A percentile compares a stretch with the other conserved stretches of the same genome.
Evolutionary conservation across 2,797 vertebrate species (phyloP).

Genomic region (Chiropotes sagulatus): DNA sequence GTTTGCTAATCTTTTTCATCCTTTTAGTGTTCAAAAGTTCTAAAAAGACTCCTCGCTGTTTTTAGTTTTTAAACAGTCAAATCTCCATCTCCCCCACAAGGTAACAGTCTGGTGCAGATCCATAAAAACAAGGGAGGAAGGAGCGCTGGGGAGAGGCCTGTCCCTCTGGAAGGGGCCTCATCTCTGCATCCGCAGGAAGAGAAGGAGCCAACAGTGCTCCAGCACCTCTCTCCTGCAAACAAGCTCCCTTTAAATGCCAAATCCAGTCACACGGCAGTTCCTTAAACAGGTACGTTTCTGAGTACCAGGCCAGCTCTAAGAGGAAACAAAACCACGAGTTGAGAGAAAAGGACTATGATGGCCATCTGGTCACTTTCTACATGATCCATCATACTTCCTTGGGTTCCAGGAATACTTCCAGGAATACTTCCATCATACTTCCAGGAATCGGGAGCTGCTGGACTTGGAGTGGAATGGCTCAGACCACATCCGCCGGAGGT

Average conservation of each 20-base stretch:
- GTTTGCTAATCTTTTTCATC: conserved; percentile 67
- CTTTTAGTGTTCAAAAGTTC: conserved; percentile 84
- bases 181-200: conserved; percentile 63
- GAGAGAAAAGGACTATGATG: conserved; percentile 81
- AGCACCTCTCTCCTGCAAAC: conserved; percentile 48
- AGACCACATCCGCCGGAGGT: conserved; percentile 99
- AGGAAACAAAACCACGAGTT: conserved; percentile 79
- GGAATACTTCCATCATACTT: conserved; percentile 99
- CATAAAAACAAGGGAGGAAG: conserved; percentile 54
- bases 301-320: conserved; percentile 80
- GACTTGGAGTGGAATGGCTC: conserved; percentile 98
- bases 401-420: too few relatives aligned
- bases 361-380: conserved; percentile 81
- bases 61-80: conserved; percentile 75
- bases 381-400: conserved; percentile 97
- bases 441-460: conserved; percentile 97
- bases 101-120: conserved; percentile 73
- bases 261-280: conserved; percentile 77
- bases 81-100: conserved; percentile 75
- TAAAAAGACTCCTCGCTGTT: conserved; percentile 74
- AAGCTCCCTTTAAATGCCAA: conserved; percentile 63
- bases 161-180: conserved; percentile 72
- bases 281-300: conserved; percentile 71
- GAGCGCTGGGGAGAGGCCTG: conserved; percentile 49
- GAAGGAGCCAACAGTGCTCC: conserved; percentile 56